These are phyloP conservation scores for Stictonetta naevosa DNA, from an alignment of 2,113 vertebrate species.

Conservation along the genomic window DNA sequence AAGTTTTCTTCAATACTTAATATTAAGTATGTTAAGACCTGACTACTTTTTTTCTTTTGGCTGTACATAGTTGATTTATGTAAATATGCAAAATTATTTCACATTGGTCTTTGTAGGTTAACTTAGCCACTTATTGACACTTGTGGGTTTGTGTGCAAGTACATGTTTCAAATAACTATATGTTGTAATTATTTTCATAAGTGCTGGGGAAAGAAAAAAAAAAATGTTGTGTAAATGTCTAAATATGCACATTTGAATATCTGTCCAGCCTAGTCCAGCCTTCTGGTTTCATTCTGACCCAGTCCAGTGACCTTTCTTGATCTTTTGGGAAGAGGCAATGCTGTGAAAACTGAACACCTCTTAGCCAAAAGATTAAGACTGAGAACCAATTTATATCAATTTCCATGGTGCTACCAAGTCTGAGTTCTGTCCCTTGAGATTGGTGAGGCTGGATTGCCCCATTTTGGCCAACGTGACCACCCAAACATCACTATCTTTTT, in stretches of 20 bases:
- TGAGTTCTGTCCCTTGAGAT: neutral
- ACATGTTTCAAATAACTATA: neutral
- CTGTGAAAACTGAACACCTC: neutral
- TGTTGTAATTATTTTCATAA: neutral
- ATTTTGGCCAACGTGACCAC: neutral
- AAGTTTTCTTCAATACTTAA: neutral
- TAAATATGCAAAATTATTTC: accelerated
- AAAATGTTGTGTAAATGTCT: neutral
- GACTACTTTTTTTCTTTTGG: neutral
- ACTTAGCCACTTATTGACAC: neutral
- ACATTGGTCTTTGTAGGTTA: neutral
- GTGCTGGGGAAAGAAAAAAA: neutral
- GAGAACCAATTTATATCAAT: neutral
- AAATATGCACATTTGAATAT: neutral
- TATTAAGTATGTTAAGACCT: neutral
- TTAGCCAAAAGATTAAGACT: neutral
- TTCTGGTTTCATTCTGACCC: neutral
- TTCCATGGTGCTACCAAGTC: neutral
- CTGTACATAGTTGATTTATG: neutral
- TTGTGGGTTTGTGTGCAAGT: neutral
- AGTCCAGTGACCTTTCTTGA: neutral
- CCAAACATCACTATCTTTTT: neutral
- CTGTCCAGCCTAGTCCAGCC: neutral
- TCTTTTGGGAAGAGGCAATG: neutral
- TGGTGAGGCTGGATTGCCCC: neutral